These are phyloP conservation scores for Rhinichthys klamathensis DNA, from an alignment of 2,113 vertebrate genomes.

Conservation along the genomic window DNA sequence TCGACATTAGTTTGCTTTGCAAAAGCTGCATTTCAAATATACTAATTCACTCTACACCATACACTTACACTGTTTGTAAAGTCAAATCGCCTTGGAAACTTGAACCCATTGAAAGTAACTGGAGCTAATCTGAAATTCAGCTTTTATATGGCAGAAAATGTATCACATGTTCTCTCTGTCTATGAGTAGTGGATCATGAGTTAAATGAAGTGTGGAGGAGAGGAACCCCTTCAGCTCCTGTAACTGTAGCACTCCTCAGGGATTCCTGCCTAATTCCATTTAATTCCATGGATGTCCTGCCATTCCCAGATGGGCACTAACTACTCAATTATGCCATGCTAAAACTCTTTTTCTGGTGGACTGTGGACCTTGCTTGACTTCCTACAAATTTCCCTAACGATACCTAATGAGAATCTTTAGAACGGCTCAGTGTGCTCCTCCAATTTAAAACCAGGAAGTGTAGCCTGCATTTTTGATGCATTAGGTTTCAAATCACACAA, in stretches of 20 bases:
- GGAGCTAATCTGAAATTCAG: background rate
- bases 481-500: slow-evolving; percentile 20
- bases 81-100: slow-evolving; percentile 14
- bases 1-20: background rate
- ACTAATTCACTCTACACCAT: background rate
- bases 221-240: slow-evolving; percentile 35
- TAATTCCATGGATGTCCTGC: slow-evolving; percentile 73
- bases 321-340: slow-evolving; percentile 71
- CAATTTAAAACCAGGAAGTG: slow-evolving; percentile 34
- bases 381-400: slow-evolving; percentile 43
- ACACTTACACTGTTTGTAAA: slow-evolving; percentile 6
- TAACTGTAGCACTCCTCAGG: slow-evolving; percentile 59
- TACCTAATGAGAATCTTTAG: slow-evolving; percentile 37
- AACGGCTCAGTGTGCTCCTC: slow-evolving; percentile 9
- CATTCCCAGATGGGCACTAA: slow-evolving; percentile 68
- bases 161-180: slow-evolving; percentile 35
- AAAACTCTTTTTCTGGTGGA: slow-evolving; percentile 63
- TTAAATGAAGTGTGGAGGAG: slow-evolving; percentile 57
- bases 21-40: background rate
- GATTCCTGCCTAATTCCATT: slow-evolving; percentile 72
- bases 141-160: slow-evolving; percentile 6
- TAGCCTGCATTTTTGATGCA: background rate
- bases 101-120: background rate
- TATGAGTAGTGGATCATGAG: slow-evolving; percentile 49
- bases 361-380: slow-evolving; percentile 37